phyloP scores from a whole-genome alignment of 2,113 vertebrate species.

The Corythaixoides concolor region DNA sequence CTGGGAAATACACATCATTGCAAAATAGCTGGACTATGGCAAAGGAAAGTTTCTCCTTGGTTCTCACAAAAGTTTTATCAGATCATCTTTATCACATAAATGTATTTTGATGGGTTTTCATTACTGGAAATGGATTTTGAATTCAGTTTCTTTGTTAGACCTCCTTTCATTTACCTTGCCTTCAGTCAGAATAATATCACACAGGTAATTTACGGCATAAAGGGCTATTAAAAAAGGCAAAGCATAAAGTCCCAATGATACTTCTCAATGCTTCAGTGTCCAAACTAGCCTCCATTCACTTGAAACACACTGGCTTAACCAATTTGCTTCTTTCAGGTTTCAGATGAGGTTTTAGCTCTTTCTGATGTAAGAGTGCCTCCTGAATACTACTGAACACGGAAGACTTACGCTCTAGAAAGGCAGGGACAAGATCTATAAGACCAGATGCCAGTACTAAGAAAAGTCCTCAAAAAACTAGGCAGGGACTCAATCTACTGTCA shows the following conservation, averaged over 20 bases:
- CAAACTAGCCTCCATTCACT: not conserved
- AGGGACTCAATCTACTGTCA: not conserved
- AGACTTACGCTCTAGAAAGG: not conserved
- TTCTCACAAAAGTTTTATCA: not conserved
- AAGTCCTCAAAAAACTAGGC: not conserved
- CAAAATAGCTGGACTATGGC: not conserved
- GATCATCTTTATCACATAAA: not conserved
- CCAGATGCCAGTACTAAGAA: accelerated
- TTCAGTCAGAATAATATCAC: not conserved
- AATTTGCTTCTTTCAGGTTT: not conserved
- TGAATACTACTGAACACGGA: not conserved
- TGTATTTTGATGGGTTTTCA: not conserved
- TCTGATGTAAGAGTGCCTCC: not conserved
- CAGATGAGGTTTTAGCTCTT: not conserved
- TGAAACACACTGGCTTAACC: not conserved
- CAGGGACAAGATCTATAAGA: not conserved
- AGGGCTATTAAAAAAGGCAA: not conserved
- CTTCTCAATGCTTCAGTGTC: not conserved
- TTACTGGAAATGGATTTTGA: not conserved
- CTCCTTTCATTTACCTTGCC: not conserved
- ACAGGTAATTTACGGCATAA: not conserved
- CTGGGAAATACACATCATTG: not conserved
- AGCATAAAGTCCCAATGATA: not conserved
- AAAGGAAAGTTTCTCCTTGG: not conserved
- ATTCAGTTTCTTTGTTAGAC: not conserved